Evolutionary conservation across 92 coral and sea anemone genomes (phyloP), one percentile per base, ranked within the genome.

Genomic region (Virgularia gustaviana): DNA sequence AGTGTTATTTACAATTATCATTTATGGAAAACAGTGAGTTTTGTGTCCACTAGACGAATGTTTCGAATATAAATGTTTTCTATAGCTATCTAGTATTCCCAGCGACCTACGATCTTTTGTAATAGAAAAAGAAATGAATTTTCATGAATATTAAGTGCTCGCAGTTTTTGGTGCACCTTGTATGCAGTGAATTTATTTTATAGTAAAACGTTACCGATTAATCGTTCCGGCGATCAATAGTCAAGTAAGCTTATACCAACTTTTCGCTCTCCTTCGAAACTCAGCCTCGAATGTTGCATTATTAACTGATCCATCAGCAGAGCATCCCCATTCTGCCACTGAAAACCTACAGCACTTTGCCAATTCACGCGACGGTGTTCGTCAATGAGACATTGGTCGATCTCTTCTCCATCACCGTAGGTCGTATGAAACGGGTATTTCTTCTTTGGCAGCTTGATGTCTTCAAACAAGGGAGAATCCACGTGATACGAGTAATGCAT

Each of bases 241-340:
- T 7, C 28, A 28, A 52, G 28, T 11, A 52, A 22, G 13, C 58
- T 52, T 11, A 52, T 52, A 3, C 58, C 58, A 52, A 70, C 57
- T 3, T 70, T 44, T 30, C 75, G 16, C 28, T 70, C 75, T 70
- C 63, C 75, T 22, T 22, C 43, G 63, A 27, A 70, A 49, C 75
- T 30, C 15, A 70, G 36, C 8, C 75, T 49, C 11, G 63, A 54
- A 44, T 70, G 75, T 32, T 70, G 75, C 1, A 41, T 30, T 7
- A 51, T 36, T 44, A 70, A 18, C 30, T 70, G 55, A 2, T 70
- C 75, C 12, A 70, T 36, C 3, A 70, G 29, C 23, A 70, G 39
- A 11, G 51, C n/a, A 23, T 70, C 75, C 5, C 75, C 75, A 18
- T 70, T 34, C 54, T 27, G 55, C 75, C 75, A 70, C 36, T 70